Percentiles rank a stretch among this genome's conserved stretches.
These are phyloP conservation scores for Hydropotes inermis DNA, from an alignment of 2,113 vertebrate species.

Conservation along the genomic window DNA sequence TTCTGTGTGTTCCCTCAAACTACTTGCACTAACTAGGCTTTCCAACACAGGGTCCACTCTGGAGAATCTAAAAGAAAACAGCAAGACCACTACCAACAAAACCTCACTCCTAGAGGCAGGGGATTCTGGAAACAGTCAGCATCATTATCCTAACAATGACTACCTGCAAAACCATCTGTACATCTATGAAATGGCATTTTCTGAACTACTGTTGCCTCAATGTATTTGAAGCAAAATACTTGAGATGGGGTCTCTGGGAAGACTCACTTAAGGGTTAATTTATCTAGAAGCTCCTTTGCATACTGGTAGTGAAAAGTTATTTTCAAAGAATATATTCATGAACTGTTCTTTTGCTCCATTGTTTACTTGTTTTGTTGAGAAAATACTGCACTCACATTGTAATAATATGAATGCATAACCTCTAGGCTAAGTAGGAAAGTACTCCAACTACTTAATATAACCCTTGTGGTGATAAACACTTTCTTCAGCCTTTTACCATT, in stretches of 20 bases:
- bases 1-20: background rate
- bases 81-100: background rate
- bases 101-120: background rate
- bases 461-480: slow-evolving; percentile 1
- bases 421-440: background rate
- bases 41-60: background rate
- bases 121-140: background rate
- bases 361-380: background rate
- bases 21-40: background rate
- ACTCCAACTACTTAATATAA: slow-evolving; percentile 36
- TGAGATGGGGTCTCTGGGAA: background rate
- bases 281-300: background rate
- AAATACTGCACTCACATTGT: background rate
- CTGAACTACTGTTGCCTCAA: background rate
- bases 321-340: background rate
- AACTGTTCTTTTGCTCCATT: background rate
- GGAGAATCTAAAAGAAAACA: background rate
- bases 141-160: background rate
- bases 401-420: slow-evolving; percentile 11
- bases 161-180: background rate
- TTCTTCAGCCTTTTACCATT: slow-evolving; percentile 19
- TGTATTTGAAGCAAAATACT: background rate
- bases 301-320: background rate
- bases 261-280: background rate
- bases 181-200: background rate